Evolutionary conservation across 2,797 vertebrate species (phyloP).

Genomic region (Echeneis naucrates): DNA sequence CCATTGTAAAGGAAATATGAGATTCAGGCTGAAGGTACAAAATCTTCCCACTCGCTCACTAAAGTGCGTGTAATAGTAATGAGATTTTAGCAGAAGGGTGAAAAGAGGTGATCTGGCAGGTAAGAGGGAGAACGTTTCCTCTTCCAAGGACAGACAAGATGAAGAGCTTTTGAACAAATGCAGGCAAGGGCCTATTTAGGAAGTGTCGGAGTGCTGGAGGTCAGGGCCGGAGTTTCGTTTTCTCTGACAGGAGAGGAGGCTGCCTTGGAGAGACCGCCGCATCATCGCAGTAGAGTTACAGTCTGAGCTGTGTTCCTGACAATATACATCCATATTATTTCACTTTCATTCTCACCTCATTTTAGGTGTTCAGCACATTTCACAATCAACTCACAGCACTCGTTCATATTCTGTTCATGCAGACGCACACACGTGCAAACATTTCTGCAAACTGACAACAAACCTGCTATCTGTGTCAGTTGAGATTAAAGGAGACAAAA

Average conservation of each 20-base stretch:
- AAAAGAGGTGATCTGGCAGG: not conserved
- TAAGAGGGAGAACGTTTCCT: not conserved
- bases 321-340: not conserved
- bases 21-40: constrained; percentile 7
- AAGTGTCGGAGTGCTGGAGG: not conserved
- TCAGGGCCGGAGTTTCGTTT: not conserved
- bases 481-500: not conserved
- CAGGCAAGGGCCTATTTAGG: not conserved
- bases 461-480: constrained; percentile 9
- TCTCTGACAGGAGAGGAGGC: not conserved
- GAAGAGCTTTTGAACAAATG: not conserved
- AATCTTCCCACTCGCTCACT: not conserved
- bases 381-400: not conserved
- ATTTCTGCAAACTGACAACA: constrained; percentile 11
- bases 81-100: constrained; percentile 1
- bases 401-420: constrained; percentile 7
- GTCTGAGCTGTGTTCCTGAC: not conserved
- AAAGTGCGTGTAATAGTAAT: constrained; percentile 3
- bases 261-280: not conserved
- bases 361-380: not conserved
- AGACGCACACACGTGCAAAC: constrained; percentile 4
- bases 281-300: not conserved
- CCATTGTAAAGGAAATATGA: not conserved
- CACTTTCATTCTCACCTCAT: not conserved
- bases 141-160: not conserved